Conservation (phyloP, 2,888 invertebrate species). For the Drosophila eohydei region DNA sequence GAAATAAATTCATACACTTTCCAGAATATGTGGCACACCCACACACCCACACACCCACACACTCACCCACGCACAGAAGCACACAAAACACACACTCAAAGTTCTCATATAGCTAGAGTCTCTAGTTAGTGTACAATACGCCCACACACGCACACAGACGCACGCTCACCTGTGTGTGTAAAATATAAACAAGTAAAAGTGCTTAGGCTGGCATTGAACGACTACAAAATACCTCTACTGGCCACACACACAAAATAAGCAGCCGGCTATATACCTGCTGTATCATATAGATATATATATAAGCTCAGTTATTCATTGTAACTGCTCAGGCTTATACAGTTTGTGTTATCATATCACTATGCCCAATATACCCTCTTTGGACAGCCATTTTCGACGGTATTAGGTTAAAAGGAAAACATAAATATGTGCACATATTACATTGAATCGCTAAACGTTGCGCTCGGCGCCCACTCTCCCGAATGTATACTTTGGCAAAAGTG, state of each 20-base stretch:
- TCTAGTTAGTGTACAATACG: slow-evolving; percentile 10
- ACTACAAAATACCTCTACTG: not conserved
- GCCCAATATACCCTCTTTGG: not conserved
- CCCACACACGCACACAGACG: not conserved
- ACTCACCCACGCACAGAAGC: not conserved
- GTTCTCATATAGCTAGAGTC: not conserved
- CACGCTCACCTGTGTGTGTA: not conserved
- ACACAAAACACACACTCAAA: slow-evolving; percentile 10
- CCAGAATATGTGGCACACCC: not conserved
- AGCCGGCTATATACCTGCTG: no score
- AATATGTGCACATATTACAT: slow-evolving; percentile 10
- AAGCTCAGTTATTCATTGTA: no score
- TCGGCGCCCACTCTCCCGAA: not conserved
- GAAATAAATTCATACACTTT: slow-evolving; percentile 10
- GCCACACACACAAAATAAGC: no score
- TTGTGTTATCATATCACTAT: not conserved
- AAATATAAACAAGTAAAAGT: slow-evolving; percentile 5
- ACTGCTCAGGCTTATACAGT: not conserved
- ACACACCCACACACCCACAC: not conserved
- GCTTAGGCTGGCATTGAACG: not conserved
- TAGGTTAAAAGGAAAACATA: slow-evolving; percentile 1
- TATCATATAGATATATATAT: no score
- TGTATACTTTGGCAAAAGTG: slow-evolving; percentile 11
- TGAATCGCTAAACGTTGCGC: slow-evolving; percentile 12
- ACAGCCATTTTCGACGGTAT: not conserved